Evolutionary conservation across 2,113 vertebrate species (phyloP), one percentile per base, ranked within the genome.

Genomic region (Apeltes quadracus): DNA sequence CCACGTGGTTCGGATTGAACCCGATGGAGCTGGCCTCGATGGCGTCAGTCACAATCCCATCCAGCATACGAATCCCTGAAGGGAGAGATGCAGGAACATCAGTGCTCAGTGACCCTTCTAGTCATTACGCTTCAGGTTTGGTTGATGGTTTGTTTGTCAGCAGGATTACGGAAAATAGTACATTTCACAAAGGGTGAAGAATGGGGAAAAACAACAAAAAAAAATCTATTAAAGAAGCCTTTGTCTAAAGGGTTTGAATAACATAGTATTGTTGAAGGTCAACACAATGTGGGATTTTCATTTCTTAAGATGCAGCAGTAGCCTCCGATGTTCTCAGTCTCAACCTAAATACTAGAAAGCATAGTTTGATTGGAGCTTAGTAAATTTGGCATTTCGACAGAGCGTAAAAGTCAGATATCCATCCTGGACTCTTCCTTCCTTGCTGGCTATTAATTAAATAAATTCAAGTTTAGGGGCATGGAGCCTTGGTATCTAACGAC

Each of bases 1-100:
- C 95, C 87, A 99, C 96, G 0, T 99, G 97, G 29, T 97, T 92
- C 0, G 97, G 96, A 59, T 95, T 98, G 90, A 98, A 99, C 29
- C 98, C 97, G 1, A 99, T 98, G 4, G 97, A 99, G 82, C 97
- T 99, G 58, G 98, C 98, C 87, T 99, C 98, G 7, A 98, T 99
- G 53, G 97, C 98, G 69, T 99, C 97, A 0, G 98, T 99, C 81
- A 99, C 97, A 48, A 99, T 97, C 61, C 97, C 97, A 58, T 99
- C 98, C 78, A 99, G 84, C 98, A 99, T 99, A 13, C 97, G 93
- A 75, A 99, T 99, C 22, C 98, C 98, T 99, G 70, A 29, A 39
- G 16, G 44, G 50, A 73, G 25, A 65, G 54, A 53, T 10, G 4
- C 8, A 9, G 43, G 25, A 61, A 23, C 1, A 18, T 25, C 18